Percentiles rank a stretch among this genome's conserved stretches.
These are phyloP conservation scores for Eupeodes latifasciatus DNA, from an alignment of 2,888 invertebrate species.

Conservation along the genomic window DNA sequence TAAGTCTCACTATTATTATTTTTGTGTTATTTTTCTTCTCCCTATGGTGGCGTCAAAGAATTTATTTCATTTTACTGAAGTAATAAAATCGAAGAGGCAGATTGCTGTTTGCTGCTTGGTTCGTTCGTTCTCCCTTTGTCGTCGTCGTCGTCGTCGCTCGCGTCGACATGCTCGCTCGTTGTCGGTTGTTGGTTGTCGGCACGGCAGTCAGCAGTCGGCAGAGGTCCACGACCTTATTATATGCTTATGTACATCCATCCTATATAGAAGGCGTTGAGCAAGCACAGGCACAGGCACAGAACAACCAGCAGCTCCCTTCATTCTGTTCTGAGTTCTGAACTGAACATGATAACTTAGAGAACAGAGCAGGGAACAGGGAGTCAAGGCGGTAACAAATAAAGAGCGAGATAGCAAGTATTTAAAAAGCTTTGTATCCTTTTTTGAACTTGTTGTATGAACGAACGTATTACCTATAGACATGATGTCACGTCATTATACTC, in stretches of 20 bases:
- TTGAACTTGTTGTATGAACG: constrained; percentile 69
- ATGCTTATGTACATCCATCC: constrained; percentile 65
- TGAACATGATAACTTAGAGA: not conserved
- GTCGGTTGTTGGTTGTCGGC: constrained; percentile 50
- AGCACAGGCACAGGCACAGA: too few relatives aligned
- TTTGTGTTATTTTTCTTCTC: constrained; percentile 71
- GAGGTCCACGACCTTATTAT: constrained; percentile 77
- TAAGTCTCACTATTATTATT: constrained; percentile 75
- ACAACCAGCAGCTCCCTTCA: constrained; percentile 21
- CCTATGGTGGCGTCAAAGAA: constrained; percentile 76
- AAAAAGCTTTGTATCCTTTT: constrained; percentile 74
- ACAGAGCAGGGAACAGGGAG: not conserved
- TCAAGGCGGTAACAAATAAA: constrained; percentile 24
- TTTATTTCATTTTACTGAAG: constrained; percentile 76
- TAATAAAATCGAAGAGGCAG: constrained; percentile 76
- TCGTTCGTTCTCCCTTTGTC: constrained; percentile 61
- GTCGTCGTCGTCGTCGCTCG: constrained; percentile 46
- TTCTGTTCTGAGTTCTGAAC: constrained; percentile 20
- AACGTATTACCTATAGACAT: constrained; percentile 48
- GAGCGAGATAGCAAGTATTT: constrained; percentile 65
- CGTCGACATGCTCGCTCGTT: constrained; percentile 52
- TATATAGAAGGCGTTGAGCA: constrained; percentile 53
- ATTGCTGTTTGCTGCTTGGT: constrained; percentile 53
- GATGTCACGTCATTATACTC: constrained; percentile 72
- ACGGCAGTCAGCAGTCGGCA: constrained; percentile 52